Percentiles rank a stretch among this genome's conserved stretches.
Evolutionary conservation across 2,113 vertebrate species (phyloP).

Genomic region (Rhea pennata): DNA sequence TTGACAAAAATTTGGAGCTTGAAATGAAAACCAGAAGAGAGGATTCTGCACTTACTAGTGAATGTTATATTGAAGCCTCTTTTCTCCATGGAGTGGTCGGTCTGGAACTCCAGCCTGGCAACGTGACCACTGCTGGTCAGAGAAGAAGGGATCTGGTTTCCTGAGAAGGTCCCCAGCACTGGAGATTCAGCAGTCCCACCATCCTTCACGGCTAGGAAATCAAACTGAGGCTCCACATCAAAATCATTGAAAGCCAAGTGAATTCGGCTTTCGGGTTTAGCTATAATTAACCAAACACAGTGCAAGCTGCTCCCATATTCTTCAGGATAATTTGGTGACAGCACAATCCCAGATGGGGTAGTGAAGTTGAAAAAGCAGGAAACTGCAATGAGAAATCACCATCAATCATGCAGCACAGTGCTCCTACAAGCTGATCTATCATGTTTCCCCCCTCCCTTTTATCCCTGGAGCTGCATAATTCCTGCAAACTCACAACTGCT

Average conservation of each 20-base stretch:
- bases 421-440: neutral
- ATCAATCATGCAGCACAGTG: neutral
- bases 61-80: constrained; percentile 99
- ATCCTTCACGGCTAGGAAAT: constrained; percentile 96
- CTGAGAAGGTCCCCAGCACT: constrained; percentile 94
- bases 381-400: constrained; percentile 78
- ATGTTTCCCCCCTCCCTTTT: neutral
- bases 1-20: fast-evolving
- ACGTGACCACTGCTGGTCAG: constrained; percentile 96
- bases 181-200: constrained; percentile 93
- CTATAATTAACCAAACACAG: constrained; percentile 97
- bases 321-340: constrained; percentile 97
- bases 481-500: neutral
- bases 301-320: constrained; percentile 98
- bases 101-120: constrained; percentile 95
- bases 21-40: neutral
- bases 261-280: constrained; percentile 93
- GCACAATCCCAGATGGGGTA: constrained; percentile 90
- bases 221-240: constrained; percentile 98
- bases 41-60: constrained; percentile 85
- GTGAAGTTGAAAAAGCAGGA: constrained; percentile 99
- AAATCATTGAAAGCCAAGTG: constrained; percentile 99
- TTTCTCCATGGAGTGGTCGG: constrained; percentile 97
- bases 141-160: constrained; percentile 90
- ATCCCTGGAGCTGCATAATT: neutral